These are phyloP conservation scores for Agrotis segetum DNA, from an alignment of 2,888 invertebrate species.

Conservation along the genomic window DNA sequence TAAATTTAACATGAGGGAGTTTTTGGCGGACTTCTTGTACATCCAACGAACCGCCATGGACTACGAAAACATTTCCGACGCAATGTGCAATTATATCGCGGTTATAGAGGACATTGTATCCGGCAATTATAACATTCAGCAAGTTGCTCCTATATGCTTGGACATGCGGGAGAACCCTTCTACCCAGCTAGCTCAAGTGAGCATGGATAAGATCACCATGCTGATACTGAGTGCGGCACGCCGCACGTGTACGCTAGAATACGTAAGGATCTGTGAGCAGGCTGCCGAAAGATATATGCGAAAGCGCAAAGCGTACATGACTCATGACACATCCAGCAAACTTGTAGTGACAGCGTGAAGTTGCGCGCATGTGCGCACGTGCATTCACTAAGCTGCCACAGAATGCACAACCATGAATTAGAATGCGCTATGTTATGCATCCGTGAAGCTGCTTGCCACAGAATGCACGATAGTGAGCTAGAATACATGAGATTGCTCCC, in stretches of 20 bases:
- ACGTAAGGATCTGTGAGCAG: background rate
- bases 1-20: background rate
- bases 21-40: no score
- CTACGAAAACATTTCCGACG: background rate
- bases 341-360: background rate
- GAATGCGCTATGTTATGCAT: no score
- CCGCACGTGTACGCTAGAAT: background rate
- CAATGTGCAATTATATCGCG: background rate
- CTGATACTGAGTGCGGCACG: background rate
- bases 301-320: background rate
- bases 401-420: no score
- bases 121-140: background rate
- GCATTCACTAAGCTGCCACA: no score
- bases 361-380: no score
- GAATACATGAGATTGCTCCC: no score
- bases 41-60: background rate
- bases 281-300: background rate
- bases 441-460: no score
- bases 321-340: background rate
- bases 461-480: no score
- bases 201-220: background rate
- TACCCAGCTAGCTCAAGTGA: no score
- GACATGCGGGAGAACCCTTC: background rate
- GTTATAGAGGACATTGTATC: background rate
- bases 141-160: background rate